Percentiles rank a stretch among this genome's conserved stretches.
These are phyloP conservation scores for Ascidia mentula DNA, from an alignment of 23 tunicate genomes.

Conservation along the genomic window DNA sequence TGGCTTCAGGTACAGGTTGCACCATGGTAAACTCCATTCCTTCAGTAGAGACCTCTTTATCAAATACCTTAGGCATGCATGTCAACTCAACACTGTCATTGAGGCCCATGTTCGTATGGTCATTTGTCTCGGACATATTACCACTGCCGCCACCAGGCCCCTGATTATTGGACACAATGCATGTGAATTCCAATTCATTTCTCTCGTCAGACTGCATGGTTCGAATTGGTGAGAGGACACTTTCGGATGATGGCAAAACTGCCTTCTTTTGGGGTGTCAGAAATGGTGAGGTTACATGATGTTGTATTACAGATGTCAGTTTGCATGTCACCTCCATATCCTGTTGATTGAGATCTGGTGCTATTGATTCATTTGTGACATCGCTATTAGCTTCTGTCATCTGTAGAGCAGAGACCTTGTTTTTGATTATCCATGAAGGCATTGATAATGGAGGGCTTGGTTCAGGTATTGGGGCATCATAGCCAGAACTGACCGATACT, in stretches of 20 bases:
- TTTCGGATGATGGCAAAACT: neutral
- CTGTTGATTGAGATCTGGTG: neutral
- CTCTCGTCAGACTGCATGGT: neutral
- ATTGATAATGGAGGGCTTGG: neutral
- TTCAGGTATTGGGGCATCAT: no score
- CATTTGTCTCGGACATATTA: neutral
- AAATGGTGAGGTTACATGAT: neutral
- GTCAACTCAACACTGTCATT: neutral
- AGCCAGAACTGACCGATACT: neutral
- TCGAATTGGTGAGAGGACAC: neutral
- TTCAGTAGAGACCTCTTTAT: neutral
- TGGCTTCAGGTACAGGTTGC: neutral
- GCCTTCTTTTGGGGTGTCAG: neutral
- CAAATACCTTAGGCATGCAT: neutral
- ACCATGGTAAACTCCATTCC: neutral
- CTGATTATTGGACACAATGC: neutral
- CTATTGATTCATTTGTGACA: no score
- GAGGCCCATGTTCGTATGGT: neutral
- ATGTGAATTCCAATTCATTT: neutral
- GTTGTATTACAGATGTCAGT: neutral
- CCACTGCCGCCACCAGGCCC: neutral
- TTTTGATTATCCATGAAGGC: conserved; percentile 1
- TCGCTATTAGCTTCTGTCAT: no score
- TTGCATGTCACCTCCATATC: neutral
- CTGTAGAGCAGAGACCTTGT: no score